phyloP scores from a whole-genome alignment of 2,113 vertebrate species.

The Xiphias gladius region DNA sequence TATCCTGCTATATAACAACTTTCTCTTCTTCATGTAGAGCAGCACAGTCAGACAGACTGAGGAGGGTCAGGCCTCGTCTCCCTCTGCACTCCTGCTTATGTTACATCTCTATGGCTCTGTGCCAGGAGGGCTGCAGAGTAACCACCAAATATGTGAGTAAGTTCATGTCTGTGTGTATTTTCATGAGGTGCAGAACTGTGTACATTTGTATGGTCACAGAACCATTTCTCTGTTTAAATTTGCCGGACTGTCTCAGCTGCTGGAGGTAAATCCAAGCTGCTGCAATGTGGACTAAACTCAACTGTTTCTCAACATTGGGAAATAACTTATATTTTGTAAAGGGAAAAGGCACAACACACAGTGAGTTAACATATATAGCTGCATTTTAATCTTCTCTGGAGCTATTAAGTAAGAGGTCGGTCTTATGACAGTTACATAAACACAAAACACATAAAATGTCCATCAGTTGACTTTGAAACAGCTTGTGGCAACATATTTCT shows the following conservation, averaged over 20 bases:
- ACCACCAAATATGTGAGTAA: slow-evolving; percentile 16
- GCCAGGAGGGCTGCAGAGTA: slow-evolving; percentile 28
- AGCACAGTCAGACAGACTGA: slow-evolving; percentile 26
- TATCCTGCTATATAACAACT: not conserved
- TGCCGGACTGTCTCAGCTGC: not conserved
- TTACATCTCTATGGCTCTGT: slow-evolving; percentile 15
- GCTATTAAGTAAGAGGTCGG: not conserved
- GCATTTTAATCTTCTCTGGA: not conserved
- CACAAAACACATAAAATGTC: not conserved
- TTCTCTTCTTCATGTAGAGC: not conserved
- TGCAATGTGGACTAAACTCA: not conserved
- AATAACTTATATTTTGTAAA: not conserved
- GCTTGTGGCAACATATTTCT: not conserved
- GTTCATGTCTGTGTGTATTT: slow-evolving; percentile 16
- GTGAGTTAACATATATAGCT: not conserved
- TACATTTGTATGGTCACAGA: slow-evolving; percentile 14
- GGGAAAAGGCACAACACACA: not conserved
- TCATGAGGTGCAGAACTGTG: not conserved
- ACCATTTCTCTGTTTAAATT: slow-evolving; percentile 16
- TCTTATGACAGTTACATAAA: not conserved
- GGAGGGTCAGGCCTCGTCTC: slow-evolving; percentile 2
- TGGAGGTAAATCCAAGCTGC: slow-evolving; percentile 2
- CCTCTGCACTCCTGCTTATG: slow-evolving; percentile 18
- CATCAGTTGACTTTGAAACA: not conserved
- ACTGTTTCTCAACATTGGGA: not conserved